phyloP scores from a whole-genome alignment of 1,140 invertebrate species.

The Heliconius hermathena region DNA sequence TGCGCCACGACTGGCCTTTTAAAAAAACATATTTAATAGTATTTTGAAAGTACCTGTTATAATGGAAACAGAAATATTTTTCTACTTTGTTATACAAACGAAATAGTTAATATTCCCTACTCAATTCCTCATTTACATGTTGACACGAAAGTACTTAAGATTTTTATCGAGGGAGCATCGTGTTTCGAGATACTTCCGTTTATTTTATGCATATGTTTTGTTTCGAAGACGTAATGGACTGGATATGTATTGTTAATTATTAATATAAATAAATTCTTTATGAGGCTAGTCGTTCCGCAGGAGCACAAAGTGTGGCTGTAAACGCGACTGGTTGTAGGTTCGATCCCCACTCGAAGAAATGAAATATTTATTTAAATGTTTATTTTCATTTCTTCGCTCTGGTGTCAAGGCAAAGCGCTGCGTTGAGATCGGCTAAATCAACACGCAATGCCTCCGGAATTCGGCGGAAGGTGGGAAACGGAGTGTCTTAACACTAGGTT shows the following conservation, averaged over 20 bases:
- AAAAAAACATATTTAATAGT: no score
- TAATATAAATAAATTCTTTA: neutral
- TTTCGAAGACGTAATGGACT: neutral
- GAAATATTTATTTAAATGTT: no score
- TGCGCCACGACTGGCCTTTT: no score
- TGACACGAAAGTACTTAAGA: neutral
- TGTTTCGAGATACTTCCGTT: neutral
- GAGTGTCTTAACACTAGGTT: no score
- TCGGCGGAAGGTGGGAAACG: accelerated
- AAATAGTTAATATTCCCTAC: neutral
- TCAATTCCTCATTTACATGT: neutral
- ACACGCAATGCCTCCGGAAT: no score
- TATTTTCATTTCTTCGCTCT: no score
- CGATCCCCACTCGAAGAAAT: no score
- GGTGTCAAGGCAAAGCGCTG: no score
- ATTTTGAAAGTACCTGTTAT: neutral
- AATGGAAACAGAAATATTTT: neutral
- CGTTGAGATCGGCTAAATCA: no score
- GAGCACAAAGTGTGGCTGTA: no score
- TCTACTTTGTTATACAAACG: neutral
- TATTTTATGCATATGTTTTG: neutral
- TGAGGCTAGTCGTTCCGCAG: no score
- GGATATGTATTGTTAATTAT: neutral
- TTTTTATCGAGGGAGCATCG: neutral
- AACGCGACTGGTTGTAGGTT: no score